Base-by-base conservation (phyloP, 2,888 invertebrate species). In the Scelioninae gen. 1 region DNA sequence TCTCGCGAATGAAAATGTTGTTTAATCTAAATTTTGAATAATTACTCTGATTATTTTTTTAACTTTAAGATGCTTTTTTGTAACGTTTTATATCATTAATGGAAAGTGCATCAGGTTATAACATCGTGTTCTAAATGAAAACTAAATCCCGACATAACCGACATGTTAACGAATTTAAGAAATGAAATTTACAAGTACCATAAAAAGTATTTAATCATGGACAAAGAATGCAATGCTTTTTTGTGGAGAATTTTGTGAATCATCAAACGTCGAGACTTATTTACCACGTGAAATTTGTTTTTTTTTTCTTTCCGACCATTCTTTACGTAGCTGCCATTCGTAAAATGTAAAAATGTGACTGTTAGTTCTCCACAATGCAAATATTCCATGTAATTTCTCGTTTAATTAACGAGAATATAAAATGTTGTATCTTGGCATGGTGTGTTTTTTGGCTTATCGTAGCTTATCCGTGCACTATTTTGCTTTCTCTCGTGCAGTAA, bases 341-440 rank as follows among this genome's bases (percentile, higher is more conserved):
- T 32, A 13, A 74, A 74, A 49, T 43, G 62, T 65, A 66, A 74
- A 66, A 79, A 74, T 66, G n/a, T 60, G 63, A 53, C 40, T 71
- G 56, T 38, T 15, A 65, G 56, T 49, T n/a, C 56, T 15, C 60
- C 15, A 58, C 65, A 72, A 66, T 60, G 72, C 43, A 74, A 80
- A 80, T 74, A 68, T 74, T 58, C 62, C 68, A 38, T 74, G 47
- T 56, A 68, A 80, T 79, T 74, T 72, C 47, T 60, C 72, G 38
- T 74, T 74, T 80, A 80, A 80, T 68, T 80, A 80, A 74, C 49
- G 51, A 55, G 51, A 68, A 55, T 74, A 74, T 68, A 74, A 74
- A 80, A 74, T 55, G 68, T 45, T 68, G 62, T 63, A 62, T 71
- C 31, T 31, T 47, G 47, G 47, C 32, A n/a, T 55, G 10, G 66